These are phyloP conservation scores for Aegithalos caudatus DNA, from an alignment of 2,113 vertebrate genomes.

Conservation along the genomic window DNA sequence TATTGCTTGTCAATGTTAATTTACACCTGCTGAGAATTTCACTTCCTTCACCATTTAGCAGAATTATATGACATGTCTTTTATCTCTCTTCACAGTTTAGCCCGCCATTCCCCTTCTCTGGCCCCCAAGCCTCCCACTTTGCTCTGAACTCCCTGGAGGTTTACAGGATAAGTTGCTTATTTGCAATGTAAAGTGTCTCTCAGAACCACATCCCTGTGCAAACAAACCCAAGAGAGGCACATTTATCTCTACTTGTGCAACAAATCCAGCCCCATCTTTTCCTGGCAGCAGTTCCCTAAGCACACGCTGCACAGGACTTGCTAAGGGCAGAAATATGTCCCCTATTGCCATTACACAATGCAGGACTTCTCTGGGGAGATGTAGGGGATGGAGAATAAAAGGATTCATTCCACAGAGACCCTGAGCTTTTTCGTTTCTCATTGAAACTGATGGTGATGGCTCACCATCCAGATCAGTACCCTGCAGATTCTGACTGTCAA, in stretches of 20 bases:
- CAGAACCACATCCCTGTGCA: background rate
- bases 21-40: constrained; percentile 22
- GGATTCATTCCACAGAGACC: background rate
- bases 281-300: background rate
- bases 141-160: constrained; percentile 20
- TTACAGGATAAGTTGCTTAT: constrained; percentile 37
- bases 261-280: background rate
- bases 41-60: constrained; percentile 20
- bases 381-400: background rate
- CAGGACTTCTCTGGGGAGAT: background rate
- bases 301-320: background rate
- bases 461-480: background rate
- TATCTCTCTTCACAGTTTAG: constrained; percentile 11
- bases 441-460: background rate
- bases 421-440: background rate
- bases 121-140: background rate
- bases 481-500: background rate
- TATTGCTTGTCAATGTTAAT: constrained; percentile 12
- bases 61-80: constrained; percentile 37
- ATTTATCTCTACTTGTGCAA: background rate
- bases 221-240: background rate
- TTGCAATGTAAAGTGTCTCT: constrained; percentile 53
- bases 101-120: background rate
- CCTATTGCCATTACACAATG: background rate
- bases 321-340: background rate